phyloP scores from a whole-genome alignment of 2,888 invertebrate species.

The Chelonus formosanus region DNA sequence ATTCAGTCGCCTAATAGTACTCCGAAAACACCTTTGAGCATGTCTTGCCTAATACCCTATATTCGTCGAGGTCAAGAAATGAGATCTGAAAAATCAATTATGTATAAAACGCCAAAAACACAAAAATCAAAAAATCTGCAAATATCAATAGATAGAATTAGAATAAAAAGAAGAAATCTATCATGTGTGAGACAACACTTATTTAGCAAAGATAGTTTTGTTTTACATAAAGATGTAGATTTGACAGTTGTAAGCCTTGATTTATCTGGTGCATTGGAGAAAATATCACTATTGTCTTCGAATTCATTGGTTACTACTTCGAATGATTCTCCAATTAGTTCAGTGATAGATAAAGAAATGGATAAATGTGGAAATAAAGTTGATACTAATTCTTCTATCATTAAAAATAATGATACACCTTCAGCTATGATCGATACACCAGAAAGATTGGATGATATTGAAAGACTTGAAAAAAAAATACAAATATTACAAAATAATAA shows the following conservation, averaged over 20 bases:
- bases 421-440: too few species aligned
- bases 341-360: conserved; percentile 16
- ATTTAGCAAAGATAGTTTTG: conserved; percentile 58
- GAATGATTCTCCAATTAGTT: conserved; percentile 10
- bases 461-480: too few species aligned
- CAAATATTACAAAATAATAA: too few species aligned
- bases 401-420: too few species aligned
- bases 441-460: too few species aligned
- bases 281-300: not conserved
- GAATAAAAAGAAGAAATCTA: conserved; percentile 46
- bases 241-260: conserved; percentile 54
- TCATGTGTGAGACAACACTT: conserved; percentile 59
- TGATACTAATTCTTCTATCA: too few species aligned
- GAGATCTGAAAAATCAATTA: conserved; percentile 58
- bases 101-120: conserved; percentile 58
- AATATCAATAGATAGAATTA: conserved; percentile 17
- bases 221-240: conserved; percentile 47
- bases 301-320: conserved; percentile 20
- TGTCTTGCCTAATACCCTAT: conserved; percentile 59
- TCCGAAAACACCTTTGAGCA: conserved; percentile 49
- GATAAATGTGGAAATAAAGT: not conserved
- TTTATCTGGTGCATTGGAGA: conserved; percentile 52
- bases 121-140: conserved; percentile 20
- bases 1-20: conserved; percentile 57
- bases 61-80: conserved; percentile 57